These are phyloP conservation scores for Proteles cristata DNA, from an alignment of 2,113 vertebrate genomes.

Conservation along the genomic window DNA sequence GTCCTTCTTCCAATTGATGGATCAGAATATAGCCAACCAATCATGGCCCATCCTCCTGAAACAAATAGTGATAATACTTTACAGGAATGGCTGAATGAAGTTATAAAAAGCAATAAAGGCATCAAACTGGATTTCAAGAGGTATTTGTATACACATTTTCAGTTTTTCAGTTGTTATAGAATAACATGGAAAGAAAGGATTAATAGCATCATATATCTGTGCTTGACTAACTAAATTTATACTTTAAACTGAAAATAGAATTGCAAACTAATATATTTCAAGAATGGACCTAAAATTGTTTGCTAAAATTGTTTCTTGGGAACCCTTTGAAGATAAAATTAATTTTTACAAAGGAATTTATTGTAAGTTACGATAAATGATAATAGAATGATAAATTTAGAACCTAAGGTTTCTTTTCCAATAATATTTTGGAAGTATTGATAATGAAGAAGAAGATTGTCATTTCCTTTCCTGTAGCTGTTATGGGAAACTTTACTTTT, in stretches of 20 bases:
- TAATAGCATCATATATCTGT: not conserved
- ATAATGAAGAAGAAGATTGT: not conserved
- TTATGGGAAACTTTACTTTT: not conserved
- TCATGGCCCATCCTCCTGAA: conserved; percentile 96
- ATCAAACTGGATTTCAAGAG: conserved; percentile 98
- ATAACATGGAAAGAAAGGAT: not conserved
- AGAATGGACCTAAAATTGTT: not conserved
- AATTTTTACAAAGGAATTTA: conserved; percentile 47
- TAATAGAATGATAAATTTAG: not conserved
- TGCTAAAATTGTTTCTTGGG: conserved; percentile 17
- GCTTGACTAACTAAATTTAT: not conserved
- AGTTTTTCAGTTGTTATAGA: not conserved
- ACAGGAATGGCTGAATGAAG: conserved; percentile 89
- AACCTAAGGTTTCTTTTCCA: not conserved
- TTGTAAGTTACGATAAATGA: not conserved
- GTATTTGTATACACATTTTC: conserved; percentile 80
- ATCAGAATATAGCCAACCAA: conserved; percentile 85
- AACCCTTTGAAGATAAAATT: not conserved
- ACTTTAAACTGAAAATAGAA: not conserved
- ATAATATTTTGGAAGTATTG: not conserved
- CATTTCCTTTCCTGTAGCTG: not conserved
- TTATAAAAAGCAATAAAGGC: conserved; percentile 88
- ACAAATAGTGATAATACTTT: conserved; percentile 93
- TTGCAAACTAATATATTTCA: not conserved
- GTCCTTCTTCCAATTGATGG: conserved; percentile 87